A percentile compares a stretch with the other conserved stretches of the same genome.
These are phyloP conservation scores for Opisthograptis luteolata DNA, from an alignment of 2,888 invertebrate genomes.

Conservation along the genomic window DNA sequence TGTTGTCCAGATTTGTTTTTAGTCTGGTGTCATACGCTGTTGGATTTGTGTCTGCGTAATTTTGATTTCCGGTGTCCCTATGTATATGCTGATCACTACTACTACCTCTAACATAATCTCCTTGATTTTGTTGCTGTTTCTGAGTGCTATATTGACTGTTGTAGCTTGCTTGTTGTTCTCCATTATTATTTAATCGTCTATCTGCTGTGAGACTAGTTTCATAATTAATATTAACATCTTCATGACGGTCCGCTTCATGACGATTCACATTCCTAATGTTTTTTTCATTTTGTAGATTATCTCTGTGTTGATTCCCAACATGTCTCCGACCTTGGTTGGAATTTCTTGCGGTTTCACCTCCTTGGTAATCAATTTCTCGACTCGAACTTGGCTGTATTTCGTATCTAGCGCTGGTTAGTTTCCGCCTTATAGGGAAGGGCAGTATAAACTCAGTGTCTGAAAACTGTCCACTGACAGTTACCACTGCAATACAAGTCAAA, in stretches of 20 bases:
- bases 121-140: not conserved
- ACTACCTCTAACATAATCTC: not conserved
- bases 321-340: slow-evolving; percentile 19
- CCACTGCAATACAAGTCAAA: slow-evolving; percentile 12
- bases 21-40: not conserved
- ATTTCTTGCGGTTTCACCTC: not conserved
- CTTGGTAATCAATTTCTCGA: slow-evolving; percentile 10
- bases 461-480: slow-evolving; percentile 29
- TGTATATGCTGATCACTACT: not conserved
- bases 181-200: not conserved
- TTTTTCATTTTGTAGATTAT: slow-evolving; percentile 4
- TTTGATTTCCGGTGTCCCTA: not conserved
- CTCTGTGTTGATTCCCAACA: slow-evolving; percentile 7
- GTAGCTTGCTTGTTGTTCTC: not conserved
- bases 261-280: slow-evolving; percentile 1
- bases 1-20: slow-evolving; percentile 7
- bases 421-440: slow-evolving; percentile 8
- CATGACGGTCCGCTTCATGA: not conserved
- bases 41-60: not conserved
- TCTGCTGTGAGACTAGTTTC: not conserved
- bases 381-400: slow-evolving; percentile 19
- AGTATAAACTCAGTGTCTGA: slow-evolving; percentile 1
- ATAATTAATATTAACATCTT: not conserved
- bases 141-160: not conserved
- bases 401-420: slow-evolving; percentile 5